Evolutionary conservation across 2,797 vertebrate species (phyloP).

Genomic region (Hydrocynus forskahlii): DNA sequence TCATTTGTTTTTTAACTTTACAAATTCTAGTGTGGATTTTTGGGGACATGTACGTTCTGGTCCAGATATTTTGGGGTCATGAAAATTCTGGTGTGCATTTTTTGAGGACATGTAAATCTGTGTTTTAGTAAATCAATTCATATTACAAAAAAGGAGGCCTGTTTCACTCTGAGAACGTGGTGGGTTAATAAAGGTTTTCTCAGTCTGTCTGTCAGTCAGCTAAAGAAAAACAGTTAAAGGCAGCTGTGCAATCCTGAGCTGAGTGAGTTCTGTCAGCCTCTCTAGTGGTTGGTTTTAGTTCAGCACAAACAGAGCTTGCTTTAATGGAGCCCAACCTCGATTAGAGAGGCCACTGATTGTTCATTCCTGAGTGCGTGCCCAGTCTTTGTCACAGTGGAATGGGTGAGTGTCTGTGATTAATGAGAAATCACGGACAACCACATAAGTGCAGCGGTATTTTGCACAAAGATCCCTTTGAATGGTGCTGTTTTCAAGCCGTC

Average conservation of each 20-base stretch:
- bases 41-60: too few species aligned
- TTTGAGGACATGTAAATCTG: neutral
- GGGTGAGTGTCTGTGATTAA: conserved; percentile 53
- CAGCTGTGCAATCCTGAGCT: conserved; percentile 21
- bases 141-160: neutral
- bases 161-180: neutral
- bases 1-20: too few species aligned
- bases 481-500: conserved; percentile 31
- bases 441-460: conserved; percentile 49
- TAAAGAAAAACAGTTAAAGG: conserved; percentile 32
- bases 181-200: conserved; percentile 14
- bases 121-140: neutral
- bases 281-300: conserved; percentile 41
- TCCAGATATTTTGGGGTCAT: too few species aligned
- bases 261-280: conserved; percentile 25
- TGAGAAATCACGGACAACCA: conserved; percentile 42
- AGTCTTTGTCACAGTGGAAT: conserved; percentile 48
- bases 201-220: conserved; percentile 19
- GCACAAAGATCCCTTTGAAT: conserved; percentile 40
- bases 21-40: too few species aligned
- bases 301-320: conserved; percentile 49
- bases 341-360: conserved; percentile 36
- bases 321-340: conserved; percentile 40
- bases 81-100: neutral
- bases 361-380: conserved; percentile 40